Evolutionary conservation across 2,888 invertebrate genomes (phyloP), one percentile per base, ranked within the genome.

Genomic region (Acrobasis repandana): DNA sequence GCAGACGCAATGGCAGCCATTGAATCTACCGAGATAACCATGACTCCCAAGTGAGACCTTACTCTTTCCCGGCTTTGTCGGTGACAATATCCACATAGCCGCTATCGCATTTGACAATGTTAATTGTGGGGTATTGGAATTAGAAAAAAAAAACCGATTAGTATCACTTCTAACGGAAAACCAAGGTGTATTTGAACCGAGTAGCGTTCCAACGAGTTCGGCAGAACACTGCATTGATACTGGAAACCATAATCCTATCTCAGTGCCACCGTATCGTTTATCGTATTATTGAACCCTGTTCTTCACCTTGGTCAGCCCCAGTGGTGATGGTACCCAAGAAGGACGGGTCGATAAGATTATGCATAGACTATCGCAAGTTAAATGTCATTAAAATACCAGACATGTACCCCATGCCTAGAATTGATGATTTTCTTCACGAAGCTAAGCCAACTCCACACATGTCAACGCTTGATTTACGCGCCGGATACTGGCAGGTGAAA

Each of bases 401-500:
- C 14, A 38, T 11, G 38, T 38, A 38, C 4, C 38, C 11, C 6
- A 28, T 28, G 28, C 28, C 28, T 6, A 28, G 28, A 28, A 28
- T 28, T 28, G 28, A 28, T 28, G 77, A 77, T 58, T 51, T 77
- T 0, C 60, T 79, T 2, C 75, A 79, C 51, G 64, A 68, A 9
- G 73, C 77, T 0, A 77, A 75, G 60, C 67, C 71, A 0, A 69
- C 66, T 0, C 64, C 68, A 0, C 75, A 47, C 34, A 76, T 77
- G 74, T 62, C 68, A 0, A 65, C 70, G 6, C n/a, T 77, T 1
- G 74, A 76, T 59, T 54, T 79, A 0, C 58, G 63, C 9, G 62
- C 75, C 4, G 75, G 75, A 0, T 75, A 74, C 38, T 74, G 71
- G 70, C 75, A 75, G 47, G 63, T 75, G 1, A 64, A 58, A n/a